Percentiles rank a stretch among this genome's conserved stretches.
phyloP scores from a whole-genome alignment of 2,888 invertebrate species.

The Heteromyza rotundicornis region DNA sequence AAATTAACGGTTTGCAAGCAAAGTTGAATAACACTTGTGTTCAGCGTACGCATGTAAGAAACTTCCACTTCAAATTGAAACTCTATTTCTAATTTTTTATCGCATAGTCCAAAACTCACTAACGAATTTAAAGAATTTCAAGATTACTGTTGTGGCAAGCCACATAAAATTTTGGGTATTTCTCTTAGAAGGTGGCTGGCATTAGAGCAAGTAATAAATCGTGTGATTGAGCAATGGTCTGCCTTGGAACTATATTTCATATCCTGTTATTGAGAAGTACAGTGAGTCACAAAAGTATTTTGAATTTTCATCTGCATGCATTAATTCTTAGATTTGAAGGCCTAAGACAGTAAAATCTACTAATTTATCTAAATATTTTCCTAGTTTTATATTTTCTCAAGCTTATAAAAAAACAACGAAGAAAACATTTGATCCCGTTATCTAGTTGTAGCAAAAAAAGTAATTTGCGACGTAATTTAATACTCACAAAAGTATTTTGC shows the following conservation, averaged over 20 bases:
- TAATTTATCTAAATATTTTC: too few species aligned
- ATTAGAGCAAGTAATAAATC: conserved; percentile 25
- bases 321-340: too few species aligned
- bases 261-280: conserved; percentile 20
- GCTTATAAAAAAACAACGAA: too few species aligned
- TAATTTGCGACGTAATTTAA: too few species aligned
- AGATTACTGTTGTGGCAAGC: conserved; percentile 22
- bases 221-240: conserved; percentile 29
- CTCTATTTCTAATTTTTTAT: conserved; percentile 17
- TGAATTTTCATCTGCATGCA: too few species aligned
- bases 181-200: conserved; percentile 29
- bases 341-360: too few species aligned
- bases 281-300: too few species aligned
- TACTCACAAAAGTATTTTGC: too few species aligned
- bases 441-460: too few species aligned
- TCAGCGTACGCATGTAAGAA: conserved; percentile 16
- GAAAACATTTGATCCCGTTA: too few species aligned
- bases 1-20: conserved; percentile 8
- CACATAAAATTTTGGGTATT: conserved; percentile 27
- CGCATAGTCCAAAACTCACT: conserved; percentile 13
- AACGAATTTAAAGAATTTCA: conserved; percentile 23
- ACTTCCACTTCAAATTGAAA: conserved; percentile 15
- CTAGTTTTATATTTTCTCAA: too few species aligned
- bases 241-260: conserved; percentile 25
- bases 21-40: conserved; percentile 16